Evolutionary conservation across 2,797 vertebrate genomes (phyloP), one percentile per base, ranked within the genome.

Genomic region (Bradypus variegatus): DNA sequence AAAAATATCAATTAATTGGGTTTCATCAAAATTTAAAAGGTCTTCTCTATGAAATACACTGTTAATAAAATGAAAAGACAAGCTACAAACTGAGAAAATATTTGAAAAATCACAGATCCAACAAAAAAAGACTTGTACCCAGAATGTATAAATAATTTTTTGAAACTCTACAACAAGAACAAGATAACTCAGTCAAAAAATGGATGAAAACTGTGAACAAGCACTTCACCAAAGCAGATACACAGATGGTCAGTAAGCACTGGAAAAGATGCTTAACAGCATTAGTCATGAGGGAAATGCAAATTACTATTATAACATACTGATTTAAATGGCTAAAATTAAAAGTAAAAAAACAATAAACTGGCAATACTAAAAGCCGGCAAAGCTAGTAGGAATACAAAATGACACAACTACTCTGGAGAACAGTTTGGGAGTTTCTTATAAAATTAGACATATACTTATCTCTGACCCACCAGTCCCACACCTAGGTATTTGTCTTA

Each of bases 41-140:
- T 65, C 82, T 93, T 38, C 9, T 95, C 16, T 88, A 36, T 84
- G 78, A 88, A 92, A 88, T 33, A 48, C 13, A 83, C 14, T 83
- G 19, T 65, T 60, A 73, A 45, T 23, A 27, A 45, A 12, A 73
- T 45, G 36, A 73, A 73, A 45, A 73, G 13, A 73, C 25, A 41
- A 45, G 25, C 38, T 45, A 29, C 10, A 45, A 14, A 45, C 25
- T 73, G 15, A 33, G 73, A 45, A 76, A 76, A 29, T 48, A 76
- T 76, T 45, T 76, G 29, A 45, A 76, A 76, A 50, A 76, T 50
- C 45, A 45, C 15, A 31, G 31, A 73, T 73, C 13, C 45, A 25
- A 45, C 38, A 73, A 45, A 75, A 73, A 45, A 75, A 76, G 45
- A 50, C 45, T 48, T 50, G 73, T 31, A 76, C 48, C 73, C 41